A percentile compares a stretch with the other conserved stretches of the same genome.
Evolutionary conservation across 2,113 vertebrate genomes (phyloP).

Genomic region (Uria lomvia): DNA sequence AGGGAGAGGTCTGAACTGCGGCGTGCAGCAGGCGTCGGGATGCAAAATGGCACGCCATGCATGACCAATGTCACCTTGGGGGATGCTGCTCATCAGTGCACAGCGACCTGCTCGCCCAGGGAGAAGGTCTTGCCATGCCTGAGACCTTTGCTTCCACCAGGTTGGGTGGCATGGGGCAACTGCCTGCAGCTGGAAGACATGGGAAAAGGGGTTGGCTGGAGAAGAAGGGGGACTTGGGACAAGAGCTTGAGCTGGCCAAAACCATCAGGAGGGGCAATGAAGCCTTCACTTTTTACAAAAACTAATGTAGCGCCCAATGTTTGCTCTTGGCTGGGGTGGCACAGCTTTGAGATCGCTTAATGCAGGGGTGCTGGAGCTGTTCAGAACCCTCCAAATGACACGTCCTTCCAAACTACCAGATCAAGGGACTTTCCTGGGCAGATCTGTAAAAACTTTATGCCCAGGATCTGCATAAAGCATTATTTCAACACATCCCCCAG

Average conservation of each 20-base stretch:
- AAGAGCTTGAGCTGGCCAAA: not conserved
- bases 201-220: not conserved
- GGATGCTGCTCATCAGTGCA: not conserved
- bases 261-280: not conserved
- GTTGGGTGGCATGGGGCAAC: not conserved
- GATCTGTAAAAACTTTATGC: not conserved
- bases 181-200: not conserved
- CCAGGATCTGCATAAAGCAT: not conserved
- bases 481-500: fast-evolving
- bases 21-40: not conserved
- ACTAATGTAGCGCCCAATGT: fast-evolving
- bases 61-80: fast-evolving
- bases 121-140: not conserved
- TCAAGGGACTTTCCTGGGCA: not conserved
- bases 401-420: not conserved
- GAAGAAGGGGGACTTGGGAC: not conserved
- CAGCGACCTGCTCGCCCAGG: not conserved
- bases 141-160: not conserved
- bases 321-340: not conserved
- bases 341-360: not conserved
- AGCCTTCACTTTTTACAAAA: not conserved
- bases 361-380: not conserved
- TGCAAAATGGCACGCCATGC: fast-evolving
- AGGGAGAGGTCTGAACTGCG: not conserved
- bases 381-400: not conserved